Percentiles rank a stretch among this genome's conserved stretches.
Evolutionary conservation across 2,797 vertebrate genomes (phyloP).

Genomic region (Pangasius mekongensis): DNA sequence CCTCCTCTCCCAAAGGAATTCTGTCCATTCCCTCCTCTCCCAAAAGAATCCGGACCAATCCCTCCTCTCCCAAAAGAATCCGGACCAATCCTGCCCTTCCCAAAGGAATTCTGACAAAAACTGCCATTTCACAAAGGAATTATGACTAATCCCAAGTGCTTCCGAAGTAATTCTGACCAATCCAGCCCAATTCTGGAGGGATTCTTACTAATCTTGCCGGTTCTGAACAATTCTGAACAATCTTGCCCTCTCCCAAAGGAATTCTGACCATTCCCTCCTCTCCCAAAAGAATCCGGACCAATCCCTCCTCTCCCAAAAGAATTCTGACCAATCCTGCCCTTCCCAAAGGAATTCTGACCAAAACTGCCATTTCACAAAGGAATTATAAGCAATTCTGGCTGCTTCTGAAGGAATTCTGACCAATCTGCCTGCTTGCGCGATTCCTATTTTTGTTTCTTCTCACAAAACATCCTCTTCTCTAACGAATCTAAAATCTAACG

Average conservation of each 20-base stretch:
- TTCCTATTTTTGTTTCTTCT: too few relatives aligned
- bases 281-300: not conserved
- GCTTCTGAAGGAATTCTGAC: not conserved
- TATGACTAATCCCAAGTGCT: too few relatives aligned
- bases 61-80: too few relatives aligned
- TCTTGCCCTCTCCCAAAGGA: not conserved
- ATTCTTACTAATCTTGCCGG: not conserved
- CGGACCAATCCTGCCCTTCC: too few relatives aligned
- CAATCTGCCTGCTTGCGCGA: not conserved
- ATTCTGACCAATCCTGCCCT: not conserved
- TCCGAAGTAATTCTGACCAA: too few relatives aligned
- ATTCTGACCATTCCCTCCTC: not conserved
- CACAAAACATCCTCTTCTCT: too few relatives aligned
- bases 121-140: not conserved
- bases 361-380: not conserved
- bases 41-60: too few relatives aligned
- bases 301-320: not conserved
- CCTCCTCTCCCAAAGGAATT: too few relatives aligned
- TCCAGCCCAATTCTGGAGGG: not conserved
- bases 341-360: not conserved
- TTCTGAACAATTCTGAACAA: not conserved
- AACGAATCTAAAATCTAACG: too few relatives aligned
- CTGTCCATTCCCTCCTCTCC: too few relatives aligned
- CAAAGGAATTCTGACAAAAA: not conserved
- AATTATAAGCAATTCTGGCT: not conserved